phyloP scores from a whole-genome alignment of 2,113 vertebrate genomes.

The Phalacrocorax carbo region DNA sequence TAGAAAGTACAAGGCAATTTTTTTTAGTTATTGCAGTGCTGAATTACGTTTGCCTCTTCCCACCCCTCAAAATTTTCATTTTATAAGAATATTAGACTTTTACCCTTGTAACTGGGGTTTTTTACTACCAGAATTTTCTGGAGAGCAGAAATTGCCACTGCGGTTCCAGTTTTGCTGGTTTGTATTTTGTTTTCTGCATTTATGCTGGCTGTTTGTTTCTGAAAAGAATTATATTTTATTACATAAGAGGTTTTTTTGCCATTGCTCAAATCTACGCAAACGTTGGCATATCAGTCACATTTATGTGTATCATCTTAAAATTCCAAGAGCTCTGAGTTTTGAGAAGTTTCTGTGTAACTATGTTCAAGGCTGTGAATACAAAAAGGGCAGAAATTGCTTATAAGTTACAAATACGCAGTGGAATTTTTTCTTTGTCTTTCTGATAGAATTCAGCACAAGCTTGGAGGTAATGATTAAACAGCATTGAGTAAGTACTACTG shows the following conservation, averaged over 20 bases:
- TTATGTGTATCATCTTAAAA: not conserved
- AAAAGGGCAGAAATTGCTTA: not conserved
- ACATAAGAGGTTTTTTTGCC: fast-evolving
- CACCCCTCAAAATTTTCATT: not conserved
- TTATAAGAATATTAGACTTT: not conserved
- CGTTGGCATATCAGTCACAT: not conserved
- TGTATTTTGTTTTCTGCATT: not conserved
- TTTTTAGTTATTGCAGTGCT: not conserved
- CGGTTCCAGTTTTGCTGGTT: not conserved
- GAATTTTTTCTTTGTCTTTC: too few relatives aligned
- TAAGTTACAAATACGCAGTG: not conserved
- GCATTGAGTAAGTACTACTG: too few relatives aligned
- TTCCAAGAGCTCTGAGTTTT: not conserved
- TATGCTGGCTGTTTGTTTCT: not conserved
- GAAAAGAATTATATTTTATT: not conserved
- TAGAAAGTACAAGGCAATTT: not conserved
- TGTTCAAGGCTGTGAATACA: not conserved
- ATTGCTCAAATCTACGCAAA: not conserved
- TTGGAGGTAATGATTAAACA: too few relatives aligned
- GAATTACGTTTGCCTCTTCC: not conserved
- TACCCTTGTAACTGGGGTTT: not conserved
- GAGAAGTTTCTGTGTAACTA: not conserved
- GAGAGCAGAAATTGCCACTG: not conserved
- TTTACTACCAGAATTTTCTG: not conserved
- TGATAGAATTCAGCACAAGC: too few relatives aligned